Evolutionary conservation across 1,140 invertebrate species (phyloP), one percentile per base, ranked within the genome.

Genomic region (Drosophila carrolli): DNA sequence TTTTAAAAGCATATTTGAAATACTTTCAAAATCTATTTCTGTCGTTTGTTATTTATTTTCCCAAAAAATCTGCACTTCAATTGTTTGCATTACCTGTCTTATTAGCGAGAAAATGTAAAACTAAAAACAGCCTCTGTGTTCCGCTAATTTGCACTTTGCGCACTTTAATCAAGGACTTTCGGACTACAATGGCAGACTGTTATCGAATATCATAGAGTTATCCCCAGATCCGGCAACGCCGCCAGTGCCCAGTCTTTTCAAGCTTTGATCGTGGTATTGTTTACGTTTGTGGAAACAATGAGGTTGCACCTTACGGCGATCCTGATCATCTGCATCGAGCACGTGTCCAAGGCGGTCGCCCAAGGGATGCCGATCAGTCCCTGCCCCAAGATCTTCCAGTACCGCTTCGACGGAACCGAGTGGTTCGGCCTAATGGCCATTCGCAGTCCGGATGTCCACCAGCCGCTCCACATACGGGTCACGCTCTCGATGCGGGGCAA

Each of bases 331-430:
- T 88, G 78, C 65, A 50, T 75, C 19, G 75, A 75, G 63, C 83
- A 79, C 53, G 43, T 78, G 9, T 53, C 58, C 9, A 66, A 78
- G 50, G 60, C 60, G 5, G 56, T 75, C 14, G 82, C 77, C 13
- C 91, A 92, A 41, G 81, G 86, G 10, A 86, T 91, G 61, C 91
- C 91, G 6, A 60, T 89, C 16, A 91, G 89, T 65, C 91, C 91
- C 27, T 92, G 91, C 19, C 91, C 91, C 11, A 92, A 92, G 51
- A 75, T 92, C 29, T 92, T 92, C 51, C 91, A 92, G 56, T 92
- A 92, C 55, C 67, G 86, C 37, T 92, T 86, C 56, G 91, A 92
- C 59, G 91, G 91, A 5, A 53, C 53, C 19, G 86, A 92, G 50
- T 92, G 91, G 91, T 92, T 89, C 51, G 91, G 91, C 7, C 14